Base-by-base conservation (phyloP, 2,113 vertebrate genomes). In the Copsychus sechellarum region DNA sequence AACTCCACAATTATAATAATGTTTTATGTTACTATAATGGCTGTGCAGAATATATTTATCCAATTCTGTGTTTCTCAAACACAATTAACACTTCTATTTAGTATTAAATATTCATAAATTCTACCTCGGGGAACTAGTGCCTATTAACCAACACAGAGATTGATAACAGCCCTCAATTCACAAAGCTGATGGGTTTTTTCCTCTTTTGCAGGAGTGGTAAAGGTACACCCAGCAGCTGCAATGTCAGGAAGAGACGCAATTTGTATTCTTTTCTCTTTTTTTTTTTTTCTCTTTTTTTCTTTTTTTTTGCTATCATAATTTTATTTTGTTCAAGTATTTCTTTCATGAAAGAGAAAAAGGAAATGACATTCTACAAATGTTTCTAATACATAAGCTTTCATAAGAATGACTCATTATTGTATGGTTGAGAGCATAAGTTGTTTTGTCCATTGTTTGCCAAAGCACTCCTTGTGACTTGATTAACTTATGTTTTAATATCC, bases 81-180 rank as follows among this genome's bases (percentile, higher is more conserved):
- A 79, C 17, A 86, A 78, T 83, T 94, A 93, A 11, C 2, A 0
- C 21, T 91, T 87, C 7, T 67, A 6, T 79, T 90, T 72, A 67
- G 48, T 72, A 81, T 95, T 78, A 96, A 86, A 89, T 93, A 93
- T 96, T 93, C 74, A 94, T 78, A 93, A 92, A 70, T 86, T 33
- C 91, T 60, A 93, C 83, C 67, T 83, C 14, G 45, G 50, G 67
- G 15, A 86, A 42, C 33, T 42, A 42, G 21, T 88, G 40, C 33
- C 71, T 87, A 26, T 92, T 86, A 92, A 91, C 29, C 88, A 90
- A 73, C 23, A 64, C 1, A 43, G 29, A 81, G 17, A 54, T 40
- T 89, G 48, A 58, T 87, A 90, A 60, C 40, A 84, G 31, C 47
- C 14, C 56, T 93, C 78, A 74, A 42, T 88, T 73, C 18, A 58